Evolutionary conservation across 2,113 vertebrate species (phyloP), one percentile per base, ranked within the genome.

Genomic region (Entosphenus tridentatus): DNA sequence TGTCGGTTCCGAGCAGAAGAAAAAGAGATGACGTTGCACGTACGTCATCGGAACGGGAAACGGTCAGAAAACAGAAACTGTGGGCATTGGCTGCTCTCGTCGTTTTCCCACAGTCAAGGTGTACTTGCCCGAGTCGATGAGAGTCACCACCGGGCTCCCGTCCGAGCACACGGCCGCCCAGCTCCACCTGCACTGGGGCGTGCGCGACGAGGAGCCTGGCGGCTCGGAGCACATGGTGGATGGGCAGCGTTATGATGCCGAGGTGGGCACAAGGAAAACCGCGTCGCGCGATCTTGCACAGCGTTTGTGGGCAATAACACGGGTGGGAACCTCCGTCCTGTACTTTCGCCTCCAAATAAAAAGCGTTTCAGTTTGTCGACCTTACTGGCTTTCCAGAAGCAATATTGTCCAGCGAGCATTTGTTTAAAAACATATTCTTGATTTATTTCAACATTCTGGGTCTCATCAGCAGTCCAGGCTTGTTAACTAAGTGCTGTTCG

Each of bases 111-210:
- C 81, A 95, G 91, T 92, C 72, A 83, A 82, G 76, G 73, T 97
- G 76, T 81, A 78, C 8, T 78, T 97, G 75, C 81, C 79, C 1
- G 74, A 81, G 0, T 74, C 73, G 14, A 88, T 97, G 91, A 57
- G 76, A 72, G 74, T 96, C 71, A 78, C 78, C 69, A 80, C 82
- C 72, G 39, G 39, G 39, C 82, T 90, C n/a, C 82, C 75, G 0
- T 78, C 84, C 67, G 80, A 73, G 10, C 95, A 87, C 78, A 78
- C 82, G 0, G 93, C 88, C 1, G 79, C 82, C 8, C 85, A 93
- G 8, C 85, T 97, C 12, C 93, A 96, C 73, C 78, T 97, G 10
- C 93, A 96, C 78, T 96, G 93, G 93, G 91, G 91, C 13, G 83
- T 83, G 71, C 71, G 69, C 12, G 76, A 72, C 21, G 39, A 39